Percentiles rank a stretch among this genome's conserved stretches.
Evolutionary conservation across 30 jellyfish, hydroid and myxozoan genomes (phyloP).

Genomic region (Cassiopea xamachana): DNA sequence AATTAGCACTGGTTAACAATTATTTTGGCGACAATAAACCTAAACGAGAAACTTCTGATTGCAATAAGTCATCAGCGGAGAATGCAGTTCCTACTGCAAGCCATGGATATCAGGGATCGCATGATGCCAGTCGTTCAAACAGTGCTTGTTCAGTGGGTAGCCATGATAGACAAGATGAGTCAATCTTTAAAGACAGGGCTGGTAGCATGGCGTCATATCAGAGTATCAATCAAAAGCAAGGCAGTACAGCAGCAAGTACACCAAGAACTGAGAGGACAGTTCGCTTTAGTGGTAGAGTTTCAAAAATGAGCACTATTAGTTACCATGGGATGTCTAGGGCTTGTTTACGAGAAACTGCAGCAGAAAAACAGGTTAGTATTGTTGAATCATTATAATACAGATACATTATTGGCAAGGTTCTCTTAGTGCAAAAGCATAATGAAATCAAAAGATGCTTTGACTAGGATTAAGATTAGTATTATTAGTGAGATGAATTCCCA

Average conservation of each 20-base stretch:
- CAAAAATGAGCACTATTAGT: constrained; percentile 73
- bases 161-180: constrained; percentile 12
- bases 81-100: constrained; percentile 13
- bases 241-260: constrained; percentile 11
- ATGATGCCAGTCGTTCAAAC: constrained; percentile 36
- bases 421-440: background rate
- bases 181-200: constrained; percentile 26
- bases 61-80: constrained; percentile 10
- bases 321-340: constrained; percentile 79
- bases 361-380: constrained; percentile 65
- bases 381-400: background rate
- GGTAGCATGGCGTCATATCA: constrained; percentile 58
- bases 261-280: constrained; percentile 53
- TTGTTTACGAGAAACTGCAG: constrained; percentile 77
- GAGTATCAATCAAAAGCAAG: constrained; percentile 14
- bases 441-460: too few species aligned
- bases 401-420: background rate
- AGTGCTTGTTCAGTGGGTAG: constrained; percentile 59
- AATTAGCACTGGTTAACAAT: constrained; percentile 56
- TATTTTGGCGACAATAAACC: constrained; percentile 32
- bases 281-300: constrained; percentile 73
- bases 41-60: background rate
- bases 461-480: too few species aligned
- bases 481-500: too few species aligned
- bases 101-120: background rate